A percentile compares a stretch with the other conserved stretches of the same genome.
Evolutionary conservation across 2,888 invertebrate genomes (phyloP).

Genomic region (Scaptomyza polygonia): DNA sequence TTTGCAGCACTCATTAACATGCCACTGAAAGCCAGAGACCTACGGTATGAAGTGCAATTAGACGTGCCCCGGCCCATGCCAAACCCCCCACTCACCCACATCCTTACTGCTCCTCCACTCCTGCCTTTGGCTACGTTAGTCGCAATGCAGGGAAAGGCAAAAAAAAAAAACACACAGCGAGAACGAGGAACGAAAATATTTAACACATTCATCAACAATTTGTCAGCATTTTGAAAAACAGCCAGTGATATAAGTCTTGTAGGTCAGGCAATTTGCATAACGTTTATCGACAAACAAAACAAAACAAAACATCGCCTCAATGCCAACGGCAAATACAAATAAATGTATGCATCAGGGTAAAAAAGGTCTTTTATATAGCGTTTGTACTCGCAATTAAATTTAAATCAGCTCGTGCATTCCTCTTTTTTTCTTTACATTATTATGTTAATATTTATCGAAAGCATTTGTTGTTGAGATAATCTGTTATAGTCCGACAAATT

Average conservation of each 20-base stretch:
- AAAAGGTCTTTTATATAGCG: constrained; percentile 18
- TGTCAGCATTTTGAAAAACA: constrained; percentile 64
- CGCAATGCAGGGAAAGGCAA: no score
- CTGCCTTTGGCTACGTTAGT: neutral
- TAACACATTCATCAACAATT: constrained; percentile 76
- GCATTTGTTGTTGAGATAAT: neutral
- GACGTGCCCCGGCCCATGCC: constrained; percentile 14
- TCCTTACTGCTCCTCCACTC: no score
- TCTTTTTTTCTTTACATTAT: constrained; percentile 22
- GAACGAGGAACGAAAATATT: constrained; percentile 46
- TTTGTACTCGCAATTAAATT: constrained; percentile 65
- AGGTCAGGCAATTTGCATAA: constrained; percentile 63
- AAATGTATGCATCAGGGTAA: neutral
- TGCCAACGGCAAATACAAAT: constrained; percentile 27
- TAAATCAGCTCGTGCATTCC: constrained; percentile 60
- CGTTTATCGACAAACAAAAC: constrained; percentile 65
- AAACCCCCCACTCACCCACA: no score
- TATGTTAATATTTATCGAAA: constrained; percentile 30
- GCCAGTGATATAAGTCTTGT: constrained; percentile 19
- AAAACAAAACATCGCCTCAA: constrained; percentile 35
- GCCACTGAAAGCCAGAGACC: constrained; percentile 41
- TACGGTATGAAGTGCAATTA: constrained; percentile 55
- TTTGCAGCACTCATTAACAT: constrained; percentile 57
- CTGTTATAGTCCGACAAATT: no score
- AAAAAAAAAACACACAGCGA: no score